Conservation (phyloP, 2,888 invertebrate species). For the Thymelicus lineola region DNA sequence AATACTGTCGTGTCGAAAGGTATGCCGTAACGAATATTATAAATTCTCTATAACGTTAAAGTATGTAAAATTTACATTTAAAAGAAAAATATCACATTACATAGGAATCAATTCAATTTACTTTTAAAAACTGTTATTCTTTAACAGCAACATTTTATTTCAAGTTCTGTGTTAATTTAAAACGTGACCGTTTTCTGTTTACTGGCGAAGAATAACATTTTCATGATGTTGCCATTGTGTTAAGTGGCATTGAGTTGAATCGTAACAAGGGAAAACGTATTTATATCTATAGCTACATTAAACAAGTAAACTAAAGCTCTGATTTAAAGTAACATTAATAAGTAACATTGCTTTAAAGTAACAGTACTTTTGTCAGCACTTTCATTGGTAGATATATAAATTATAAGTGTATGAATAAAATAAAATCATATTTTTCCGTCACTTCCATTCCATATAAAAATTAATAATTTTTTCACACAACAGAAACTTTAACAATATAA, state of each 20-base stretch:
- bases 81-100: not conserved
- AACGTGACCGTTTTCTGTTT: constrained; percentile 34
- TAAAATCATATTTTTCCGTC: no score
- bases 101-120: constrained; percentile 1
- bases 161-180: constrained; percentile 27
- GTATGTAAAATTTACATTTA: no score
- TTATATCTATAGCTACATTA: constrained; percentile 9
- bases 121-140: not conserved
- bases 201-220: constrained; percentile 18
- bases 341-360: no score
- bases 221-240: constrained; percentile 18
- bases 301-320: not conserved
- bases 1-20: not conserved
- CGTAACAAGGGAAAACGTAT: constrained; percentile 13
- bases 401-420: no score
- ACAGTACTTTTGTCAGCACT: no score
- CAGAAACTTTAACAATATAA: no score
- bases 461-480: no score
- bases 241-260: constrained; percentile 18
- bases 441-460: no score
- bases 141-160: constrained; percentile 18
- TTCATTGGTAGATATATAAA: no score
- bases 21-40: not conserved
- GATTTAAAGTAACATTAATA: no score
- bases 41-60: no score